Evolutionary conservation across 2,888 invertebrate species (phyloP).

Genomic region (Seira musarum): DNA sequence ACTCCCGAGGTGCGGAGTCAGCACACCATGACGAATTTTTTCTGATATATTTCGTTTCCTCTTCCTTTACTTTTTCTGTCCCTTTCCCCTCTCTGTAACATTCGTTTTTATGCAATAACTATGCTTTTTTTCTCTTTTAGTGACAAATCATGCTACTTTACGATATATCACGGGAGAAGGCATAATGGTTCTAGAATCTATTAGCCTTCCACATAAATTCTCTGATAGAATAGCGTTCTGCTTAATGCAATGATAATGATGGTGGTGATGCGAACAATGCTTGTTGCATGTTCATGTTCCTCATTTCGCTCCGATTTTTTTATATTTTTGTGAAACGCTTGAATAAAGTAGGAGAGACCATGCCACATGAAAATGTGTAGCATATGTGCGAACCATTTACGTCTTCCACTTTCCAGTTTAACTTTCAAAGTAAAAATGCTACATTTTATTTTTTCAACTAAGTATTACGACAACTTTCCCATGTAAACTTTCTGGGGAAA

Average conservation of each 20-base stretch:
- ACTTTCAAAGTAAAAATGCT: too few species aligned
- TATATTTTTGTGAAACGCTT: not conserved
- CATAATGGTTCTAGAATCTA: constrained; percentile 56
- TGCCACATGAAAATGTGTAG: constrained; percentile 23
- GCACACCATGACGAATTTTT: constrained; percentile 63
- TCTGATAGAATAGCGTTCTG: constrained; percentile 48
- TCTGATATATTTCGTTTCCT: constrained; percentile 31
- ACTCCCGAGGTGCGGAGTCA: constrained; percentile 59
- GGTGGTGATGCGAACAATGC: constrained; percentile 46
- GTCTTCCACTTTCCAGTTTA: constrained; percentile 12
- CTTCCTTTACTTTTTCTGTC: not conserved
- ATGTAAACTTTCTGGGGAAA: too few species aligned
- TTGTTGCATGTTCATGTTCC: constrained; percentile 61
- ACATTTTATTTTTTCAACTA: too few species aligned
- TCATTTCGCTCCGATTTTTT: too few species aligned
- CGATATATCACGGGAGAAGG: constrained; percentile 18
- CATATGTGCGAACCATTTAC: constrained; percentile 39
- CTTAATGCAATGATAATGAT: constrained; percentile 63
- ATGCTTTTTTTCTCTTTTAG: constrained; percentile 8
- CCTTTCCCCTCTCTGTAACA: constrained; percentile 21
- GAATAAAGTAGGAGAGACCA: constrained; percentile 8
- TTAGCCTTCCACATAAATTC: constrained; percentile 55
- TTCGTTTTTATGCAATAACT: not conserved
- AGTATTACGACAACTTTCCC: too few species aligned
- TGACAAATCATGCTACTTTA: constrained; percentile 33